A percentile compares a stretch with the other conserved stretches of the same genome.
phyloP scores from a whole-genome alignment of 2,797 vertebrate species.

The Falco novaeseelandiae region DNA sequence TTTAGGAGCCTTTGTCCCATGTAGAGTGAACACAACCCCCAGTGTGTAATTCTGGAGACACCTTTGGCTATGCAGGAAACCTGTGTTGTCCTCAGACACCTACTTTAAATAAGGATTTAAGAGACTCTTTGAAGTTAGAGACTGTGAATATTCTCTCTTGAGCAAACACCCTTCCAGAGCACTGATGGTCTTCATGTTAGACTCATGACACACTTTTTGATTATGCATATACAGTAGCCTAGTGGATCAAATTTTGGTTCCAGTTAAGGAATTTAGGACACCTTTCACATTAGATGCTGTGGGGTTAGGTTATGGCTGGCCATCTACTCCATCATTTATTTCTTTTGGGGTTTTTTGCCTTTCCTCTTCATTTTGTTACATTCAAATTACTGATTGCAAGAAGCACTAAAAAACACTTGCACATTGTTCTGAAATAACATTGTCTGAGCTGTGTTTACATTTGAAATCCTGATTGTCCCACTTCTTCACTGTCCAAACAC shows the following conservation, averaged over 20 bases:
- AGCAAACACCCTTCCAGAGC: neutral
- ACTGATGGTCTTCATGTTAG: neutral
- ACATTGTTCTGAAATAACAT: slow-evolving; percentile 15
- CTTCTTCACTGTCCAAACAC: slow-evolving; percentile 42
- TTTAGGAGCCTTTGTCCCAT: slow-evolving; percentile 16
- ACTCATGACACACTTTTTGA: neutral
- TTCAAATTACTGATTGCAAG: slow-evolving; percentile 6
- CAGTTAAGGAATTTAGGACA: neutral
- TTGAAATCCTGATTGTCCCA: slow-evolving; percentile 41
- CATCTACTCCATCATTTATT: neutral
- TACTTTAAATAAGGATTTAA: slow-evolving; percentile 11
- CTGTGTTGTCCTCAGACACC: neutral
- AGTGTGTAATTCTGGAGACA: neutral
- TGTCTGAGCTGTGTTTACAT: slow-evolving; percentile 28
- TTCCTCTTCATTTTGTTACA: neutral
- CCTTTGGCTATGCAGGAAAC: slow-evolving; percentile 6
- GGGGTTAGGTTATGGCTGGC: neutral
- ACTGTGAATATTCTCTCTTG: neutral
- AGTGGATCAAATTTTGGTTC: neutral
- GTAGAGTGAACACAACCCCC: neutral
- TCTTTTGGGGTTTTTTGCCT: neutral
- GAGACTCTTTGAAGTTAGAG: neutral
- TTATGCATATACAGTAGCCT: neutral
- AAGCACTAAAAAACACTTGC: neutral
- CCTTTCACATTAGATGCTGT: neutral